Conservation (phyloP, 1,140 invertebrate species). For the Listronotus oregonensis region DNA sequence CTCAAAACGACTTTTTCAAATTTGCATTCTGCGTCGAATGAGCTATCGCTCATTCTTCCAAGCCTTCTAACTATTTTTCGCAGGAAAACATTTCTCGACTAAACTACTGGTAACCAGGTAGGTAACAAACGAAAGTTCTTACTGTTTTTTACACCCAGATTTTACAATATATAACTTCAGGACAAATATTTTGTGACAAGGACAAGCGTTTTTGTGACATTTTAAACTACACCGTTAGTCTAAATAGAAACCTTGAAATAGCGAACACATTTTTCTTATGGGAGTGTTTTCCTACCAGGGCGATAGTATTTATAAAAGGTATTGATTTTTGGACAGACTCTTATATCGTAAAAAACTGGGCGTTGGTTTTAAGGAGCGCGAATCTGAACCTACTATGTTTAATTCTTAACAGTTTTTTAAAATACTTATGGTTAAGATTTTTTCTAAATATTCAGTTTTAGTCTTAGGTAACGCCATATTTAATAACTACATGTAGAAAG, state of each 20-base stretch:
- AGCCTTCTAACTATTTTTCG: too few relatives aligned
- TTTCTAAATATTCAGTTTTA: too few relatives aligned
- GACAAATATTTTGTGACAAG: conserved; percentile 24
- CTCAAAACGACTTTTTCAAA: too few relatives aligned
- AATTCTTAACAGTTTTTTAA: too few relatives aligned
- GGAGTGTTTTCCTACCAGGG: conserved; percentile 14
- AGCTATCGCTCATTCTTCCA: too few relatives aligned
- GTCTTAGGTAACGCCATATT: too few relatives aligned
- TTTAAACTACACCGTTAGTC: conserved; percentile 19
- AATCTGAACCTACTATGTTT: conserved; percentile 6
- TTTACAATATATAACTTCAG: conserved; percentile 18
- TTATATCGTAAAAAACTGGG: conserved; percentile 52
- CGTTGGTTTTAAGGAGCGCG: conserved; percentile 52
- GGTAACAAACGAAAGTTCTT: conserved; percentile 18
- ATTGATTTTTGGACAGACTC: conserved; percentile 51
- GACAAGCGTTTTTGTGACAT: conserved; percentile 32
- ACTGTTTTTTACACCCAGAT: conserved; percentile 32
- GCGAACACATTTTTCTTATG: conserved; percentile 12
- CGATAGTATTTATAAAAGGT: conserved; percentile 48
- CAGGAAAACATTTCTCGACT: too few relatives aligned
- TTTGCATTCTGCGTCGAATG: too few relatives aligned
- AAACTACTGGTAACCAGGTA: background rate
- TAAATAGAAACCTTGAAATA: conserved; percentile 36
- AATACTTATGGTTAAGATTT: too few relatives aligned
- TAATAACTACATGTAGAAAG: too few relatives aligned